Evolutionary conservation across 2,888 invertebrate genomes (phyloP), one percentile per base, ranked within the genome.

Genomic region (Habroteleia sp.): DNA sequence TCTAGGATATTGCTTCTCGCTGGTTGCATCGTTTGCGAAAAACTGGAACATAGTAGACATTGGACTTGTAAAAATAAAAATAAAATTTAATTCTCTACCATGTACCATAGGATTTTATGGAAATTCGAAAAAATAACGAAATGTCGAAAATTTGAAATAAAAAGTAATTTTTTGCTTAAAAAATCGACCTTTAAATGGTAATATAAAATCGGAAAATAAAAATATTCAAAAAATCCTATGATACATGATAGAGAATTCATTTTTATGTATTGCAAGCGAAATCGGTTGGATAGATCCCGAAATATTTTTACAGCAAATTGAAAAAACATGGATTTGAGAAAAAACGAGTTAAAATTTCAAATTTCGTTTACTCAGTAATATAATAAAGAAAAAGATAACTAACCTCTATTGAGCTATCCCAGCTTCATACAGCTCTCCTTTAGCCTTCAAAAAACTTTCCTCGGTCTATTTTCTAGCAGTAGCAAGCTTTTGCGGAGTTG

Each of bases 231-330:
- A 44, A 66, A 54, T 7, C 2, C 42, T 52, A 50, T 10, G 50
- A 25, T 42, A 41, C 41, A 8, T 42, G 8, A 33, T 50, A 50
- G 50, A 41, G 17, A 63, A 23, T 33, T 31, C 16, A 52, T 52
- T 52, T 65, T 62, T 35, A 62, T 17, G n/a, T 13, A 25, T 11
- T 10, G 33, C 3, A 13, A 42, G 37, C 41, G 11, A 65, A 52
- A 65, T 65, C 42, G 65, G 41, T 52, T 39, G 16, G 20, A 44
- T 54, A 66, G 39, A 44, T 52, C n/a, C 54, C 44, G 54, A 65
- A 35, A 54, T 54, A 37, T 54, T 6, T 8, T 35, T 27, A 33
- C 62, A 13, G 39, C 41, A 35, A 68, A 58, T 6, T 58, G 7
- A 27, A 48, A 68, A 68, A 69, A 50, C 8, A 39, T 27, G 29